A percentile compares a stretch with the other conserved stretches of the same genome.
These are phyloP conservation scores for Bombus huntii DNA, from an alignment of 1,140 invertebrate genomes.

Conservation along the genomic window DNA sequence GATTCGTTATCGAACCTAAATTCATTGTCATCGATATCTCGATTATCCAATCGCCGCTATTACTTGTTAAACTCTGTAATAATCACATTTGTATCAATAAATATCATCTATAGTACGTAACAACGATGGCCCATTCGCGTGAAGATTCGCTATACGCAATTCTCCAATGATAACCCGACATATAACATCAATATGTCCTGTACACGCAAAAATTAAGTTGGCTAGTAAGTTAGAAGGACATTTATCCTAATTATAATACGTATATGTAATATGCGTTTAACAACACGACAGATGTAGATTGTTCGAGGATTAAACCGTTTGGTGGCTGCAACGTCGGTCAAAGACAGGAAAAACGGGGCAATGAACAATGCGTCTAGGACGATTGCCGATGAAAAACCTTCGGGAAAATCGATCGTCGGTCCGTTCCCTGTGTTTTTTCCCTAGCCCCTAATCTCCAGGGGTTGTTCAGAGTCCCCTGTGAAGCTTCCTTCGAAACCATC, in stretches of 20 bases:
- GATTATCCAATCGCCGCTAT: too few species aligned
- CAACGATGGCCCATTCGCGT: too few species aligned
- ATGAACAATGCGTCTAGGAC: conserved; percentile 22
- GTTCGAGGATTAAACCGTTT: conserved; percentile 24
- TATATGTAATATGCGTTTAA: neutral
- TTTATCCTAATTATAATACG: neutral
- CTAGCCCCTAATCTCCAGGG: conserved; percentile 26
- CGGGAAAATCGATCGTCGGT: conserved; percentile 38
- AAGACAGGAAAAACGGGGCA: neutral
- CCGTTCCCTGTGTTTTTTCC: conserved; percentile 10
- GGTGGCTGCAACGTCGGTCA: neutral
- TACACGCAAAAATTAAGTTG: too few species aligned
- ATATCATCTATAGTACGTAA: too few species aligned
- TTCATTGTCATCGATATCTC: too few species aligned
- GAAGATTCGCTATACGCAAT: too few species aligned
- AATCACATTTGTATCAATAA: too few species aligned
- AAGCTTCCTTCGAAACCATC: conserved; percentile 29
- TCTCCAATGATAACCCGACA: too few species aligned
- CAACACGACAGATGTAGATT: conserved; percentile 23
- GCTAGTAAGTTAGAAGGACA: too few species aligned
- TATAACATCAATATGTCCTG: too few species aligned
- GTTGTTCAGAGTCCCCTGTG: conserved; percentile 25
- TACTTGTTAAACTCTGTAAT: too few species aligned
- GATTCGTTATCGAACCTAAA: too few species aligned
- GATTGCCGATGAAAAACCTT: conserved; percentile 47